Evolutionary conservation across 2,113 vertebrate genomes (phyloP).

Genomic region (Antechinus stuartii): DNA sequence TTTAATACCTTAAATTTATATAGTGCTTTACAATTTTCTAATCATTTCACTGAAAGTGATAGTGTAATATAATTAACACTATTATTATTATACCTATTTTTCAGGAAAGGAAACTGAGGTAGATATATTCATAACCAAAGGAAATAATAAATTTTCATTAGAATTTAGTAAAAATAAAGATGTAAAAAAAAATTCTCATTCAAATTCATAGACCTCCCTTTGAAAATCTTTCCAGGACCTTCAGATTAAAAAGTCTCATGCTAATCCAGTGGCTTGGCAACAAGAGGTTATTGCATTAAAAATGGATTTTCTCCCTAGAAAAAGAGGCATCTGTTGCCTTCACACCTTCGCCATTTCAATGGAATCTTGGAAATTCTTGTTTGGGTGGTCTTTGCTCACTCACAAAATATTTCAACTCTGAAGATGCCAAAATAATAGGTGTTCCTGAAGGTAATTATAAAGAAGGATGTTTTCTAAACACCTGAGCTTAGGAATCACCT

Average conservation of each 20-base stretch:
- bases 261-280: slow-evolving; percentile 26
- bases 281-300: neutral
- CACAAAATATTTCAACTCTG: neutral
- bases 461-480: neutral
- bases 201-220: neutral
- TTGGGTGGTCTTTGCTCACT: neutral
- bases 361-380: neutral
- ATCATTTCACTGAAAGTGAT: neutral
- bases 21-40: neutral
- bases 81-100: neutral
- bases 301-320: neutral
- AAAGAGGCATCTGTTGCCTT: neutral
- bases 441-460: slow-evolving; percentile 12
- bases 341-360: slow-evolving; percentile 29
- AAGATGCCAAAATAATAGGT: neutral
- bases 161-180: neutral
- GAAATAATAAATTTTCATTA: neutral
- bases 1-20: neutral
- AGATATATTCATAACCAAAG: neutral
- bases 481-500: slow-evolving; percentile 28
- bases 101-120: neutral
- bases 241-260: neutral
- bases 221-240: neutral
- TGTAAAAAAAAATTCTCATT: neutral
- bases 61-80: neutral